A percentile compares a stretch with the other conserved stretches of the same genome.
These are phyloP conservation scores for Platyrinchus mystaceus DNA, from an alignment of 2,797 vertebrate species.

Conservation along the genomic window DNA sequence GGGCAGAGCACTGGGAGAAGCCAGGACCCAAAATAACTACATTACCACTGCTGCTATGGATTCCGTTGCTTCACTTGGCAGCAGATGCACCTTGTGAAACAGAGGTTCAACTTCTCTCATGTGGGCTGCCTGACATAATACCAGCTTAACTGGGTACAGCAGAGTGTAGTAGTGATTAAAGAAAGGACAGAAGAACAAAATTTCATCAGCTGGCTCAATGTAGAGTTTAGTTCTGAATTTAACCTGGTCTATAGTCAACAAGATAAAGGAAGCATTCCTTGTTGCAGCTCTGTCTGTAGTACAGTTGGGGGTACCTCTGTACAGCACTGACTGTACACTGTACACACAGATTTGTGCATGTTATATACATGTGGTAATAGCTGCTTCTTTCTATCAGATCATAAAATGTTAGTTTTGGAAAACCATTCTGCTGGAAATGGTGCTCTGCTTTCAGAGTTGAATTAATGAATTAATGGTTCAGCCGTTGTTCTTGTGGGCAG, in stretches of 20 bases:
- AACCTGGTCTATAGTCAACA: not conserved
- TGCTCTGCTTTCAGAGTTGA: not conserved
- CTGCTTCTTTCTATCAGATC: not conserved
- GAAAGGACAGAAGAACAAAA: not conserved
- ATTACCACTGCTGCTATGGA: not conserved
- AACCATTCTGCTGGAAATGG: not conserved
- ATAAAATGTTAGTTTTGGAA: not conserved
- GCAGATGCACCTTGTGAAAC: not conserved
- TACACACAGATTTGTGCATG: not conserved
- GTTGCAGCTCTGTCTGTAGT: not conserved
- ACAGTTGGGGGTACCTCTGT: not conserved
- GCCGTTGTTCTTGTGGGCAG: fast-evolving
- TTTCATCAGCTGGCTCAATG: not conserved
- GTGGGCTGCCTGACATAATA: not conserved
- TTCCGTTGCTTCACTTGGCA: not conserved
- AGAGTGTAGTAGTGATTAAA: not conserved
- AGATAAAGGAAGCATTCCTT: not conserved
- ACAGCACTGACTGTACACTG: not conserved
- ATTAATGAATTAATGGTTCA: not conserved
- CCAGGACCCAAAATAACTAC: not conserved
- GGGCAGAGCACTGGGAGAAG: not conserved
- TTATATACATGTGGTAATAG: fast-evolving
- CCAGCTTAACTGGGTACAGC: not conserved
- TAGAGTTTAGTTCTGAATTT: not conserved
- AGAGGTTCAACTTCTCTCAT: not conserved